Evolutionary conservation across 2,113 vertebrate genomes (phyloP), one percentile per base, ranked within the genome.

Genomic region (Equus quagga): DNA sequence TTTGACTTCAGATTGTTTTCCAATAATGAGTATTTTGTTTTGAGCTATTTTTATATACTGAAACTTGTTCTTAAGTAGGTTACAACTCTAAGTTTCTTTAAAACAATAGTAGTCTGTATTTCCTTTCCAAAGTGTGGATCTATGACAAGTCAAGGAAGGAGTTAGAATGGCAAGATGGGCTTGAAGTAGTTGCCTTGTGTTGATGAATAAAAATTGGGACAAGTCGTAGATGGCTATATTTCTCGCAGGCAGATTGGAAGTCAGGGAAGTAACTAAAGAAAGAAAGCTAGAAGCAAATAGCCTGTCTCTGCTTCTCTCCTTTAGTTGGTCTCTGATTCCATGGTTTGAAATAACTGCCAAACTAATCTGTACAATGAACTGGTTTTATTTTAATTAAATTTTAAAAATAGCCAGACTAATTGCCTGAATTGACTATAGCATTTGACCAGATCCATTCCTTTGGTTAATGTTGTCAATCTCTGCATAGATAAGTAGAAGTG

Each of bases 1-100:
- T 95, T 92, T 84, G 64, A n/a, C 9, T 96, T 95, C 85, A 73
- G 58, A 75, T 91, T 95, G 54, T 24, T 78, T 97, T 96, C 75
- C 64, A 90, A 2, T 97, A 79, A 73, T 58, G 23, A 44, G 0
- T 76, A 65, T 65, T 96, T 85, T 90, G 24, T 83, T 95, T 85
- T 89, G 64, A 94, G 54, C 67, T 92, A 1, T 93, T 92, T 96
- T 92, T 94, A 36, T 87, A 31, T 67, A 62, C 24, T 89, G 73
- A 51, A 89, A 78, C 46, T 96, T 94, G 17, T 49, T 95, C 64
- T 83, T 92, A 49, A 44, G 23, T 89, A 69, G 44, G 5, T 80
- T 84, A 85, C 10, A 98, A 51, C 4, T 7, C 19, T 56, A 75
- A 24, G 3, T 92, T 72, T 95, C 41, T 89, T 78, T 88, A 95